phyloP scores from a whole-genome alignment of 1,140 invertebrate genomes.

The Drosophila equinoxialis region DNA sequence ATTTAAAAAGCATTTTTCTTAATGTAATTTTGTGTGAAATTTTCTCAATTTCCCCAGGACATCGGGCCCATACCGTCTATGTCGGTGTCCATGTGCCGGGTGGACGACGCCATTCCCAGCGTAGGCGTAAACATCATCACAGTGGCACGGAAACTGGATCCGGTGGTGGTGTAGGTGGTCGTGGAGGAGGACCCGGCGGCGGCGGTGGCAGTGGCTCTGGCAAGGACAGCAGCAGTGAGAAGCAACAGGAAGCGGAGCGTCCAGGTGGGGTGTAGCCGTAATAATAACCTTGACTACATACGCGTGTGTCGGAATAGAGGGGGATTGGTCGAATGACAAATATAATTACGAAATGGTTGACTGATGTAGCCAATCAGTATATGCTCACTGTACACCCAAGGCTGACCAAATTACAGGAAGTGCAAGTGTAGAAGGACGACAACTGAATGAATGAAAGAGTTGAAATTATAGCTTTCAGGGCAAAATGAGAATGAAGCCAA shows the following conservation, averaged over 20 bases:
- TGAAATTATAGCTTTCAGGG: conserved; percentile 37
- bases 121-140: conserved; percentile 90
- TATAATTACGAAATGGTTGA: conserved; percentile 35
- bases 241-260: conserved; percentile 73
- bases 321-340: conserved; percentile 9
- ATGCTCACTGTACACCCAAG: conserved; percentile 15
- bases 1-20: conserved; percentile 8
- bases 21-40: conserved; percentile 22
- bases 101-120: conserved; percentile 88
- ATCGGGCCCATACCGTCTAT: conserved; percentile 94
- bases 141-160: conserved; percentile 68
- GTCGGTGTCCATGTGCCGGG: conserved; percentile 93
- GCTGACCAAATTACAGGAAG: conserved; percentile 51
- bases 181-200: conserved; percentile 28
- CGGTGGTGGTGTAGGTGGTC: conserved; percentile 24
- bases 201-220: conserved; percentile 41
- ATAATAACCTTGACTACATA: conserved; percentile 2
- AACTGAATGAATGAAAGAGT: conserved; percentile 4
- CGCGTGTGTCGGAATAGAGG: not conserved
- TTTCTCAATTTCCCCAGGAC: conserved; percentile 85
- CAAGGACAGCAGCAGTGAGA: conserved; percentile 67
- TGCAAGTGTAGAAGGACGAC: not conserved
- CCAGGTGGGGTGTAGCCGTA: conserved; percentile 67
- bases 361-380: conserved; percentile 48
- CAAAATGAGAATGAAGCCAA: conserved; percentile 30